Conservation (phyloP, 1,140 invertebrate species). For the Drosophila seguyi region DNA sequence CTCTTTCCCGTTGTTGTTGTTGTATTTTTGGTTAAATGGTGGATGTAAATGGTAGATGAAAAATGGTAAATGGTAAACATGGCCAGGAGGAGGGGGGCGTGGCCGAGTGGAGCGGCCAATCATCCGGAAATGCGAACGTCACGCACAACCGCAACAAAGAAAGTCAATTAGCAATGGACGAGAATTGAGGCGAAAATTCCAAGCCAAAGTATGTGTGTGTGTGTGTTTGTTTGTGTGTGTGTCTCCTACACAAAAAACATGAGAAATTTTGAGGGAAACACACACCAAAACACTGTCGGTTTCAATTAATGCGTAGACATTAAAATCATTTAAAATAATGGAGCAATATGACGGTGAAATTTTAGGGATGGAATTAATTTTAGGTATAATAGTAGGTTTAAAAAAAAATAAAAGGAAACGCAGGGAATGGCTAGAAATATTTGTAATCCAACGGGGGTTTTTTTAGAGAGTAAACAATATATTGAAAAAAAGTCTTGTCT, state of each 20-base stretch:
- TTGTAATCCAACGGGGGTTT: too few species aligned
- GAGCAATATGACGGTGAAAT: too few species aligned
- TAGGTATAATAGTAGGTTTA: neutral
- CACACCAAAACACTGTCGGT: conserved; percentile 6
- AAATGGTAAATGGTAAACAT: conserved; percentile 27
- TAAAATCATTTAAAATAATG: conserved; percentile 11
- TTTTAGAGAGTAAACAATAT: too few species aligned
- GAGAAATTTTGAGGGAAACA: conserved; percentile 8
- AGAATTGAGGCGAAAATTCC: conserved; percentile 17
- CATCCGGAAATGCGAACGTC: conserved; percentile 60
- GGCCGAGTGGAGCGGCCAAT: conserved; percentile 29
- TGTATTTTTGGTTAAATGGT: conserved; percentile 10
- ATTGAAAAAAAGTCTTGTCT: too few species aligned
- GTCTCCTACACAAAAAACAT: neutral
- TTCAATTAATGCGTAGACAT: conserved; percentile 25
- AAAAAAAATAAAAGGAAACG: neutral
- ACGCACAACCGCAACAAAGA: conserved; percentile 64
- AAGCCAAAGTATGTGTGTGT: conserved; percentile 17
- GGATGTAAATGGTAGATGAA: conserved; percentile 26
- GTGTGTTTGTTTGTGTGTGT: neutral
- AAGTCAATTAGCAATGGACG: conserved; percentile 57
- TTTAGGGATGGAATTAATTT: neutral
- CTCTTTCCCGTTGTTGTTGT: neutral
- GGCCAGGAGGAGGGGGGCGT: neutral
- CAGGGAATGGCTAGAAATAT: neutral